Evolutionary conservation across 1,140 invertebrate genomes (phyloP), one percentile per base, ranked within the genome.

Genomic region (Triops cancriformis): DNA sequence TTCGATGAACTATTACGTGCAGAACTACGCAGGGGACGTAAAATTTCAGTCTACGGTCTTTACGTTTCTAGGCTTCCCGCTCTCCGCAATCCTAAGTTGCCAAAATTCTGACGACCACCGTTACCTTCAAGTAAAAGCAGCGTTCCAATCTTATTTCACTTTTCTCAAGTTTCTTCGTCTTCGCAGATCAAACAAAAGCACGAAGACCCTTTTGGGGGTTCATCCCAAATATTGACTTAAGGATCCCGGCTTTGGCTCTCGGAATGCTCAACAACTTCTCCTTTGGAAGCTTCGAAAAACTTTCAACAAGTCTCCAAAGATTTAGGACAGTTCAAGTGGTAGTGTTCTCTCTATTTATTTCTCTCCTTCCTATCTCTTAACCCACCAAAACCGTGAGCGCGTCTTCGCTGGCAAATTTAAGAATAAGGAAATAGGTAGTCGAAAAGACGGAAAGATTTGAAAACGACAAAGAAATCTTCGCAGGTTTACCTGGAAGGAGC

Each of bases 401-500:
- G n/a, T n/a, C n/a, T n/a, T n/a, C n/a, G n/a, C 31, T 37, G 2
- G 31, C 31, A 37, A 37, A 37, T 37, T 37, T 37, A 37, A 2
- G 31, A 37, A 37, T 4, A 37, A 37, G 2, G 31, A 37, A 37
- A 7, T 37, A 37, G 31, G 31, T 37, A 37, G 31, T 37, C 2
- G 31, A 37, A 37, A 37, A 37, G 31, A 37, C 31, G 7, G 31
- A 37, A 37, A 37, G 18, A 77, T 14, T 42, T 45, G 23, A 75
- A 81, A 78, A 42, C 9, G 43, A 74, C 74, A 76, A 64, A 74
- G 74, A 72, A 82, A 12, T 77, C n/a, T 4, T 18, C 0, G 9
- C 2, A 26, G 73, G 4, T 83, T 84, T 84, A 90, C 89, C 86
- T 89, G 88, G 80, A 88, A 87, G 51, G 87, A 84, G 72, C 87